Base-by-base conservation (phyloP, 2,888 invertebrate species). In the Eupithecia inturbata region DNA sequence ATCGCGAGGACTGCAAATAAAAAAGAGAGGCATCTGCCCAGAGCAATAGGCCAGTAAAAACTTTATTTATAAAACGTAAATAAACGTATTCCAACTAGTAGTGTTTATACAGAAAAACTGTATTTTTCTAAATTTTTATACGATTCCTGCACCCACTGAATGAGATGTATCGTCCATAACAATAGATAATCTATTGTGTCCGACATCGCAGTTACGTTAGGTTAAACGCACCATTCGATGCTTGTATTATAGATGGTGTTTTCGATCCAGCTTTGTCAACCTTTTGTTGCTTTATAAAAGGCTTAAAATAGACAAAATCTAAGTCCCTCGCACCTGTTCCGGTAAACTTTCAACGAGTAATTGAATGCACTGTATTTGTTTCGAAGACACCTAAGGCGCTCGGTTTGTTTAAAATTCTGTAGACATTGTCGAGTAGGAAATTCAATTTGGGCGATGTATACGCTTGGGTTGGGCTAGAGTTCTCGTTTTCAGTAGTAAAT, bases 361-460 rank as follows among this genome's bases (percentile, higher is more conserved):
- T 73, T 77, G 73, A 77, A 77, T 75, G 75, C 75, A 77, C 74
- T 73, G 77, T 79, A 80, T 80, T 80, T 80, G 79, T 80, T 79
- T 79, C 70, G 71, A 71, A 81, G 76, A 81, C 78, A 79, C 79
- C 78, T 79, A 79, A 78, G 78, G 77, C 78, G 77, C 73, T 78
- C 36, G 77, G 78, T 78, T 80, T 78, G 81, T 80, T 81, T 81
- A 78, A 80, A 81, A 81, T 81, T 81, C 80, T 77, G 77, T 77
- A 80, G 80, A 79, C 78, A 80, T 78, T 80, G 77, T 79, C 80
- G 80, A 79, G 78, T 80, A 81, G 81, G 80, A 84, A 84, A 84
- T 85, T 85, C 82, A 85, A 85, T 87, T 85, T 83, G 76, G 82
- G 70, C 79, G 79, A 80, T 79, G 78, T 80, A 79, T 80, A 80